phyloP scores from a whole-genome alignment of 2,113 vertebrate species.

The Tetrao urogallus region DNA sequence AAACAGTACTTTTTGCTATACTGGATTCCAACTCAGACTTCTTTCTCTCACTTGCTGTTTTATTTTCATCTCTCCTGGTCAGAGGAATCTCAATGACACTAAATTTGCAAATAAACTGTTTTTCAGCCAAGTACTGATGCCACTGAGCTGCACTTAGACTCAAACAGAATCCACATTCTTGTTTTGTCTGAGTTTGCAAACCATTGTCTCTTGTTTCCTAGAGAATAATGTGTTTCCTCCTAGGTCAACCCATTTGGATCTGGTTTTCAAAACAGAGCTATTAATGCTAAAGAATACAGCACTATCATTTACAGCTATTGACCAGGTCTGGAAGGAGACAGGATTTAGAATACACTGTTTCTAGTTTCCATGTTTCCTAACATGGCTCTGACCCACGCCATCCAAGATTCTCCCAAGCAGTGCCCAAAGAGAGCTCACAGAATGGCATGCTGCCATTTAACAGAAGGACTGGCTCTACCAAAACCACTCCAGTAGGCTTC shows the following conservation, averaged over 20 bases:
- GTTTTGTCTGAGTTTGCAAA: not conserved
- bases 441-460: not conserved
- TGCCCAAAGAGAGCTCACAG: not conserved
- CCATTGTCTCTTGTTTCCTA: not conserved
- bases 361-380: too few relatives aligned
- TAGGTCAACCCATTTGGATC: not conserved
- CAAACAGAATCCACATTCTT: not conserved
- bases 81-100: not conserved
- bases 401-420: not conserved
- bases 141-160: not conserved
- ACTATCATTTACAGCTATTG: not conserved
- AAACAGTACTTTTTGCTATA: not conserved
- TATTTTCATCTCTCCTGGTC: not conserved
- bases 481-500: not conserved
- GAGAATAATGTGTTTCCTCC: not conserved
- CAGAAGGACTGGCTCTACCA: not conserved
- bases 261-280: not conserved
- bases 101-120: not conserved
- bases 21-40: not conserved
- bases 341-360: not conserved
- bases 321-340: not conserved
- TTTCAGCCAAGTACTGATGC: not conserved
- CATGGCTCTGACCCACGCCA: not conserved
- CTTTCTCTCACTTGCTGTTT: not conserved
- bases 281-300: not conserved